Evolutionary conservation across 1,140 invertebrate genomes (phyloP), one percentile per base, ranked within the genome.

Genomic region (Microplitis mediator): DNA sequence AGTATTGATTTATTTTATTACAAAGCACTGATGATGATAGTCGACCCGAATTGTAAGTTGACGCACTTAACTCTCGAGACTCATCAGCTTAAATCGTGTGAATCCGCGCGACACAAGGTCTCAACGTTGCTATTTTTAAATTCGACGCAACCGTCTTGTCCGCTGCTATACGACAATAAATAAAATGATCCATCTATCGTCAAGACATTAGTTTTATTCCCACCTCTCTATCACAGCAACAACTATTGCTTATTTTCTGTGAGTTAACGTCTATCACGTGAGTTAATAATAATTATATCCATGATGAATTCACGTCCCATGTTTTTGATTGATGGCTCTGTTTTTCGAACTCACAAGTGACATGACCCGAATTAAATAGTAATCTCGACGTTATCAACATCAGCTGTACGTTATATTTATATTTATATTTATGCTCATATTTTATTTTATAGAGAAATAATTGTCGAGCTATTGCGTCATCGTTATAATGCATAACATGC

Each of bases 401-500:
- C 39, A 45, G 39, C 39, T 45, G 11, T 23, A 23, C 23, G 23
- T 2, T 23, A 23, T 23, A 23, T 23, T 23, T 23, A 23, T 23
- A 23, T 23, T 23, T 23, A 23, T 23, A 23, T 23, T 23, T 39
- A 65, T 65, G 13, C 39, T 23, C 23, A 23, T 23, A 39, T 35
- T 13, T 35, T 75, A 82, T 81, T 78, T 80, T 73, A 70, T 73
- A 61, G 70, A 78, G 78, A 81, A 84, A 81, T 85, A 84, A 85
- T 83, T 80, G 81, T 72, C 56, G 16, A 76, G 76, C 74, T 76
- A 80, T 84, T 85, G 82, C 81, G 81, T 84, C 79, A 84, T 72
- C 77, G 76, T 72, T 71, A 73, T 75, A 58, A 71, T 60, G 69
- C 34, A 65, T 64, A 39, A 66, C 60, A 72, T 54, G 56, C 72